phyloP scores from a whole-genome alignment of 2,797 vertebrate species.

The Artibeus lituratus region DNA sequence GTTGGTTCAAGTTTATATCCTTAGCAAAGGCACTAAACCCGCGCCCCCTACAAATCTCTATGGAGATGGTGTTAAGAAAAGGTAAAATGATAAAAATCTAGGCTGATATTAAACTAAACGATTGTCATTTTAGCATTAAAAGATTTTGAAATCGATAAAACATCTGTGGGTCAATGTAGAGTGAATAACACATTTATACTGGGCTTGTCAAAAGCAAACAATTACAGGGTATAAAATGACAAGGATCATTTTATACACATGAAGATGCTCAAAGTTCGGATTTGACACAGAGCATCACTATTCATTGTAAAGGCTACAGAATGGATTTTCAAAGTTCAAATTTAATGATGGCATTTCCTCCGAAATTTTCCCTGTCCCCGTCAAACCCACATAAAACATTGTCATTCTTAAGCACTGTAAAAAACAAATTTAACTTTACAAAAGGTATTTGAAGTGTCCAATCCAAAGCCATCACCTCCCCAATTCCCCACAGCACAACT shows the following conservation, averaged over 20 bases:
- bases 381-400: not conserved
- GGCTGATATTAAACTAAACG: constrained; percentile 7
- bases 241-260: not conserved
- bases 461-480: constrained; percentile 27
- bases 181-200: not conserved
- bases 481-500: not conserved
- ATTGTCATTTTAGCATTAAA: constrained; percentile 18
- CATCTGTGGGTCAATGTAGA: not conserved
- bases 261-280: constrained; percentile 1
- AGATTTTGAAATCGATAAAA: not conserved
- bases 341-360: not conserved
- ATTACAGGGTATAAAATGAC: not conserved
- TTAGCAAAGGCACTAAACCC: constrained; percentile 17
- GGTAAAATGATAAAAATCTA: not conserved
- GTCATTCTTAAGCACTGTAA: constrained; percentile 45
- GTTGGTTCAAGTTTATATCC: not conserved
- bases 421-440: constrained; percentile 43
- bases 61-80: constrained; percentile 15
- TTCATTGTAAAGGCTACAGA: not conserved
- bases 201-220: constrained; percentile 3
- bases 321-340: not conserved
- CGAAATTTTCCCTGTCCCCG: constrained; percentile 22
- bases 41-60: not conserved
- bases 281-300: not conserved
- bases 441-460: not conserved